Base-by-base conservation (phyloP, 2,797 vertebrate species). In the Pitangus sulphuratus region DNA sequence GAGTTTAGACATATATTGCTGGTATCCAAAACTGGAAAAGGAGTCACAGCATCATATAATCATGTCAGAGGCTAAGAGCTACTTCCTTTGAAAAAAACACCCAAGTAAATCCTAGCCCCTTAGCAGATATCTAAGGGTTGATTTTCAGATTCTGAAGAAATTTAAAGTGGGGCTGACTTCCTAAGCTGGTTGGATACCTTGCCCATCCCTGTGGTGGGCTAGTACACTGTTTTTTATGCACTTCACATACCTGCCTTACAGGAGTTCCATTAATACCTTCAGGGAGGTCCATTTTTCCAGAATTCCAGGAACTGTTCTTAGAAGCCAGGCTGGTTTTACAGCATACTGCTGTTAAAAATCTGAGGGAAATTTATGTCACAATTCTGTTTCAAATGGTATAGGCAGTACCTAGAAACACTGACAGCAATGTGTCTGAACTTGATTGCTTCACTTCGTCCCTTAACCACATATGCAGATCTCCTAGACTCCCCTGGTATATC, bases 401-500 rank as follows among this genome's bases (percentile, higher is more conserved):
- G 17, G 25, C 37, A 89, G 30, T 77, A 58, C 71, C 60, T 72
- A 72, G 58, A 81, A 95, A 76, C 26, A 31, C 28, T 28, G 53
- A 65, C 54, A 78, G 60, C 61, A 57, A 91, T 54, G 15, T 22
- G 70, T 74, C 58, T 82, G 53, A 90, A 61, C 37, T 64, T 69
- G 91, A 88, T 37, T 64, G 61, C 74, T 87, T 94, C 74, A 62
- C 69, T 90, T 72, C 76, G 75, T 64, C 35, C 42, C 79, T 91
- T 85, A 93, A 83, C 75, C 81, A 86, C 62, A 83, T 7, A 77
- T 4, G 22, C 14, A 9, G 61, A 65, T 76, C 91, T 81, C 61
- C 25, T 53, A 80, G 82, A n/a, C 24, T 92, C 84, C 76, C 64
- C 83, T 77, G 66, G 78, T 86, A 31, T 71, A 96, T 95, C 79